Evolutionary conservation across 2,797 vertebrate genomes (phyloP).

Genomic region (Ispidina lecontei): DNA sequence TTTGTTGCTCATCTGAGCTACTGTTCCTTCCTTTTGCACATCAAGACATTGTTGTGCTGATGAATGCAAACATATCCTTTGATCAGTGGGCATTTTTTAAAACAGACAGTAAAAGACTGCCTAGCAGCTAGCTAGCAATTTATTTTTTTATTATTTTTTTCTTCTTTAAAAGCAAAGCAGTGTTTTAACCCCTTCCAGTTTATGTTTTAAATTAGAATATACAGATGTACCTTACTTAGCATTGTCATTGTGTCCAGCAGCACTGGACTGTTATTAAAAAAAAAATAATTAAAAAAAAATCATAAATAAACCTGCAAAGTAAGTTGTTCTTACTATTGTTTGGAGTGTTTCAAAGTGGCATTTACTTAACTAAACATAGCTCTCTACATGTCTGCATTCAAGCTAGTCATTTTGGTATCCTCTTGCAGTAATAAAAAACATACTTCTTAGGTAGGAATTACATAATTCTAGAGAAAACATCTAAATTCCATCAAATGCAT

Average conservation of each 20-base stretch:
- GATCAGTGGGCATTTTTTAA: not conserved
- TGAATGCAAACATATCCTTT: not conserved
- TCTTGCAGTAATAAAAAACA: not conserved
- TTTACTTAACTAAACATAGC: not conserved
- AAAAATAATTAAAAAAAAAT: not conserved
- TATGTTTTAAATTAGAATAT: constrained; percentile 1
- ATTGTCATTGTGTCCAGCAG: not conserved
- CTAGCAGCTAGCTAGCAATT: not conserved
- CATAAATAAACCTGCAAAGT: not conserved
- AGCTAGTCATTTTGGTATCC: not conserved
- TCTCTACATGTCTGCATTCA: not conserved
- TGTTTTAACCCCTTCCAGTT: not conserved
- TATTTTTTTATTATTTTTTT: not conserved
- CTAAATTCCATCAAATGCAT: not conserved
- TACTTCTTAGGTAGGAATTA: not conserved
- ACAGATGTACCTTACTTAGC: not conserved
- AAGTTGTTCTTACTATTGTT: not conserved
- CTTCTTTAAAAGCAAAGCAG: not conserved
- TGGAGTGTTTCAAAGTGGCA: not conserved
- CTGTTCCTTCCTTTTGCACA: not conserved
- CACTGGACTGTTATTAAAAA: not conserved
- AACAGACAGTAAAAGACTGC: not conserved
- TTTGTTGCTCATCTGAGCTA: not conserved
- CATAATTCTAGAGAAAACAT: not conserved
- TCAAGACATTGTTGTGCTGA: not conserved